phyloP scores from a whole-genome alignment of 2,113 vertebrate genomes.

The Gracilinanus agilis region DNA sequence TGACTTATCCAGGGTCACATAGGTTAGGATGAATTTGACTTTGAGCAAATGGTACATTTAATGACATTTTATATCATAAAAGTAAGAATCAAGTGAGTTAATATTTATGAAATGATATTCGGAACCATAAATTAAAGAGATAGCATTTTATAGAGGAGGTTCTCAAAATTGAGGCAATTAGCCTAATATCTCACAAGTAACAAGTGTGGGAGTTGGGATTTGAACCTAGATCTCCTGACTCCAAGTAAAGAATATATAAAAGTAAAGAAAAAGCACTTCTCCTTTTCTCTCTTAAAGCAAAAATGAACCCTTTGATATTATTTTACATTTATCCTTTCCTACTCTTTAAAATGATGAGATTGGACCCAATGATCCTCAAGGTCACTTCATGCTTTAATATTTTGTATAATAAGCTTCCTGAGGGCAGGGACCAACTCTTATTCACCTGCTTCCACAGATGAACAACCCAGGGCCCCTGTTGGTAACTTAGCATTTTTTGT shows the following conservation, averaged over 20 bases:
- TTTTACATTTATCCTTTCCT: not conserved
- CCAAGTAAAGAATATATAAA: not conserved
- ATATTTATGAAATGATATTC: not conserved
- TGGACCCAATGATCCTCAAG: not conserved
- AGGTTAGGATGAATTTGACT: not conserved
- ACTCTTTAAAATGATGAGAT: not conserved
- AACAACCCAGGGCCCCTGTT: not conserved
- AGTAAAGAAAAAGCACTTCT: not conserved
- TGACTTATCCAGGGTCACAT: not conserved
- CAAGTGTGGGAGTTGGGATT: not conserved
- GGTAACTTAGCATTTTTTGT: not conserved
- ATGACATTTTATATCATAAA: not conserved
- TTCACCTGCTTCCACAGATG: not conserved
- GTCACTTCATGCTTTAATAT: not conserved
- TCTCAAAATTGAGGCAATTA: not conserved
- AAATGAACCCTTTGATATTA: not conserved
- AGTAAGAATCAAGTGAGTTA: no score
- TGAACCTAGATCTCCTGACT: not conserved
- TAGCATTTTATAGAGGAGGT: not conserved
- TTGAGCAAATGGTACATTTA: not conserved
- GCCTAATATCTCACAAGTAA: not conserved
- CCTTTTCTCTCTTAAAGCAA: not conserved
- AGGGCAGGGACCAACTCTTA: not conserved
- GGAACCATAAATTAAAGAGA: not conserved
- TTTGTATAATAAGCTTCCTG: not conserved